Conservation (phyloP, 2,797 vertebrate species). For the Pagetopsis macropterus region DNA sequence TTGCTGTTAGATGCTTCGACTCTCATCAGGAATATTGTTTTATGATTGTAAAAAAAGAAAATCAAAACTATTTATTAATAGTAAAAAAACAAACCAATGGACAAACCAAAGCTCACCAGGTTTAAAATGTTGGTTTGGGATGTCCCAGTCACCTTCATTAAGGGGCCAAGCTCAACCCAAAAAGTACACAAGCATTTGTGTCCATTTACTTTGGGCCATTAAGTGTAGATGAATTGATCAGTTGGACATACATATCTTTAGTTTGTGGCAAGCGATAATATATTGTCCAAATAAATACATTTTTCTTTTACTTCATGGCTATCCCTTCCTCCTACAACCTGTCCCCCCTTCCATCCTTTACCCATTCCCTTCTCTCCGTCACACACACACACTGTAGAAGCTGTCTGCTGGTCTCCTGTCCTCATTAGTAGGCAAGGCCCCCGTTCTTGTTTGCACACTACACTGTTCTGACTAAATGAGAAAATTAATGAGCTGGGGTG, state of each 20-base stretch:
- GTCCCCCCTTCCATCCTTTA: not conserved
- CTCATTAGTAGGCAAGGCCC: slow-evolving; percentile 76
- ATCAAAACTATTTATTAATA: too few relatives aligned
- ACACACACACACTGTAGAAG: slow-evolving; percentile 25
- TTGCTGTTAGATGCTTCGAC: not conserved
- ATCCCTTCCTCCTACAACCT: slow-evolving; percentile 1
- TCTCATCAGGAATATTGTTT: not conserved
- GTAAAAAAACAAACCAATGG: not conserved
- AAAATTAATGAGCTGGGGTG: slow-evolving; percentile 80
- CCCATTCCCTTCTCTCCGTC: not conserved
- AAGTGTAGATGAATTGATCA: not conserved
- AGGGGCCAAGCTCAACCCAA: not conserved
- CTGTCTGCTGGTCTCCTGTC: slow-evolving; percentile 49
- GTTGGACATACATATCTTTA: not conserved
- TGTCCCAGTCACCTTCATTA: accelerated
- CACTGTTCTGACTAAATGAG: slow-evolving; percentile 81
- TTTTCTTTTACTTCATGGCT: slow-evolving; percentile 3
- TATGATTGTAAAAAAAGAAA: not conserved
- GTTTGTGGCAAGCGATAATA: not conserved
- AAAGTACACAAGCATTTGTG: not conserved
- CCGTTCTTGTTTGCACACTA: slow-evolving; percentile 77
- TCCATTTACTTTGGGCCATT: not conserved
- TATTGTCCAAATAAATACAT: slow-evolving; percentile 10
- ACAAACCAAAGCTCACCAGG: not conserved
- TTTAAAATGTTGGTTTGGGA: not conserved